A percentile compares a stretch with the other conserved stretches of the same genome.
These are phyloP conservation scores for Athene cunicularia DNA, from an alignment of 2,113 vertebrate species.

Conservation along the genomic window DNA sequence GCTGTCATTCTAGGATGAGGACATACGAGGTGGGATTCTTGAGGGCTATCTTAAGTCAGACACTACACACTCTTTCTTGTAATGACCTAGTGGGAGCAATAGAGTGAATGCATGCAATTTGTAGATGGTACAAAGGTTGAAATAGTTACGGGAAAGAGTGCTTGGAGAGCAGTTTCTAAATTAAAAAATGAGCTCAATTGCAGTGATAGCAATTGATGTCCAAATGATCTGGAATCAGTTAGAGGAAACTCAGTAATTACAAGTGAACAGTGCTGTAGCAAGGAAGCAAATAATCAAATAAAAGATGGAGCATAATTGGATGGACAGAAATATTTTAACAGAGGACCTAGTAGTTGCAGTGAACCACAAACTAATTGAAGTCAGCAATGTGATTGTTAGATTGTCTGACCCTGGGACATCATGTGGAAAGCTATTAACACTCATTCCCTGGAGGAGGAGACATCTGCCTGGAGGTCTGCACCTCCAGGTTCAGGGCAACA, in stretches of 20 bases:
- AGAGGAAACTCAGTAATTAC: not conserved
- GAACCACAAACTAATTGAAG: slow-evolving; percentile 12
- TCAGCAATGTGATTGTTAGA: not conserved
- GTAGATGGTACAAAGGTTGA: not conserved
- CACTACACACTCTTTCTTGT: not conserved
- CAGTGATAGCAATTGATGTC: slow-evolving; percentile 22
- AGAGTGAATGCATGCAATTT: not conserved
- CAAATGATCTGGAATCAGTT: slow-evolving; percentile 23
- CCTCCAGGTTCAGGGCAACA: not conserved
- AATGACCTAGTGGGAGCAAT: not conserved
- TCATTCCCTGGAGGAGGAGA: not conserved
- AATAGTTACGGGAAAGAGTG: not conserved
- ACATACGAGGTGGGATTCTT: not conserved
- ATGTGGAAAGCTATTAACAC: not conserved
- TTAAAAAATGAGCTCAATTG: not conserved
- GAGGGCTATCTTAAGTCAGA: not conserved
- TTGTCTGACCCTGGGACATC: not conserved
- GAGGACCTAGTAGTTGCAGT: not conserved
- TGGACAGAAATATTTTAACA: not conserved
- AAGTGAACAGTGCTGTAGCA: not conserved
- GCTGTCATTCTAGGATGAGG: not conserved
- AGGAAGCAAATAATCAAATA: slow-evolving; percentile 36
- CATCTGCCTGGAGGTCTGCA: not conserved
- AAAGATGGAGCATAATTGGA: not conserved
- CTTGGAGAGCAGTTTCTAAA: slow-evolving; percentile 39